These are phyloP conservation scores for Calcarius lapponicus DNA, from an alignment of 2,797 vertebrate species.

Conservation along the genomic window DNA sequence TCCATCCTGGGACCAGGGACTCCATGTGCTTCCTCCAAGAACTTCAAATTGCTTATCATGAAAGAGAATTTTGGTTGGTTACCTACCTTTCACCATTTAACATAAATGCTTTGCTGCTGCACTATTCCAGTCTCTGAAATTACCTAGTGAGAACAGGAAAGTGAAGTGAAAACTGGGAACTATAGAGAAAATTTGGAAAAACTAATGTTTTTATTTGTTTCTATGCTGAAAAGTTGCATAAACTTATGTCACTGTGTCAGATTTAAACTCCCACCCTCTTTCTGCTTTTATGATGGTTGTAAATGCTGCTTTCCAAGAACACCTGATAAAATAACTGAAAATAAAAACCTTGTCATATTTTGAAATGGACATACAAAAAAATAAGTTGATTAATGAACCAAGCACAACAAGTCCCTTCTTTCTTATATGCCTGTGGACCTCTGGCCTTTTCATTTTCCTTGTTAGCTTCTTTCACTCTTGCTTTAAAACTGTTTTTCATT, in stretches of 20 bases:
- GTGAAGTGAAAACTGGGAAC: background rate
- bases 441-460: background rate
- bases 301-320: background rate
- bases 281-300: background rate
- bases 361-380: background rate
- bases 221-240: background rate
- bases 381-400: background rate
- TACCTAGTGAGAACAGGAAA: background rate
- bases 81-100: background rate
- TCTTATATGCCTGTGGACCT: background rate
- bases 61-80: background rate
- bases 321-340: background rate
- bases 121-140: background rate
- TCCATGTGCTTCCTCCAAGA: background rate
- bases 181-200: background rate
- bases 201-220: background rate
- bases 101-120: background rate
- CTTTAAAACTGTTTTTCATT: background rate
- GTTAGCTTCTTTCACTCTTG: background rate
- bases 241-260: background rate
- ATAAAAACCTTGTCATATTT: background rate
- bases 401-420: background rate
- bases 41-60: background rate
- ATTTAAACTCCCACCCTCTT: background rate
- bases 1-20: background rate